These are phyloP conservation scores for Camelus dromedarius DNA, from an alignment of 2,113 vertebrate species.

Conservation along the genomic window DNA sequence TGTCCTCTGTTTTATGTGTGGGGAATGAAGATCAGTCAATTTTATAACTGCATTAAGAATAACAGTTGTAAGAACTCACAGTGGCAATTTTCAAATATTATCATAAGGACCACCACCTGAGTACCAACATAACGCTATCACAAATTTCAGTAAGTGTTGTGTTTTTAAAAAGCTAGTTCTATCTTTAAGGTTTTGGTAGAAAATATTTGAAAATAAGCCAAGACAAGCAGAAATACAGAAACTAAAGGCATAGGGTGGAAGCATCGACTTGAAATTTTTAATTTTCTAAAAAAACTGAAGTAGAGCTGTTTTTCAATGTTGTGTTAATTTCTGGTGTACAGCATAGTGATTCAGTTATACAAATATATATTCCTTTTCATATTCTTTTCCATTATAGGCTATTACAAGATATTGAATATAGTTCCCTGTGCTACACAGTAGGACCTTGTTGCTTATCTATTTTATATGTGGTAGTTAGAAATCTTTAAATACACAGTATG, in stretches of 20 bases:
- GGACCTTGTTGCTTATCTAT: no score
- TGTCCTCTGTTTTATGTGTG: not conserved
- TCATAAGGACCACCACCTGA: not conserved
- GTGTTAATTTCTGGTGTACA: no score
- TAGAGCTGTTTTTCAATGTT: no score
- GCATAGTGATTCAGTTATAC: no score
- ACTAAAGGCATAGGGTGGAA: not conserved
- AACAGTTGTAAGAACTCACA: not conserved
- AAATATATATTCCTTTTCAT: no score
- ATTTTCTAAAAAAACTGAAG: not conserved
- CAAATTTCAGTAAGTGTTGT: not conserved
- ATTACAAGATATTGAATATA: no score
- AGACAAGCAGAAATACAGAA: constrained; percentile 32
- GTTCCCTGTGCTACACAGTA: no score
- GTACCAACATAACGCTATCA: not conserved
- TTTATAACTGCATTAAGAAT: not conserved
- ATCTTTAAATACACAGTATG: not conserved
- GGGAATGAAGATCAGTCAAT: not conserved
- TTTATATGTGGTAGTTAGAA: not conserved
- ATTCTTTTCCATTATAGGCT: no score
- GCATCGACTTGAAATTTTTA: not conserved
- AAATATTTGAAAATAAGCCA: constrained; percentile 41
- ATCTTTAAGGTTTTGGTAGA: constrained; percentile 46
- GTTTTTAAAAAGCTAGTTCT: constrained; percentile 14
- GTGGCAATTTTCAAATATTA: not conserved